phyloP scores from a whole-genome alignment of 1,140 invertebrate species.

The Atta cephalotes region DNA sequence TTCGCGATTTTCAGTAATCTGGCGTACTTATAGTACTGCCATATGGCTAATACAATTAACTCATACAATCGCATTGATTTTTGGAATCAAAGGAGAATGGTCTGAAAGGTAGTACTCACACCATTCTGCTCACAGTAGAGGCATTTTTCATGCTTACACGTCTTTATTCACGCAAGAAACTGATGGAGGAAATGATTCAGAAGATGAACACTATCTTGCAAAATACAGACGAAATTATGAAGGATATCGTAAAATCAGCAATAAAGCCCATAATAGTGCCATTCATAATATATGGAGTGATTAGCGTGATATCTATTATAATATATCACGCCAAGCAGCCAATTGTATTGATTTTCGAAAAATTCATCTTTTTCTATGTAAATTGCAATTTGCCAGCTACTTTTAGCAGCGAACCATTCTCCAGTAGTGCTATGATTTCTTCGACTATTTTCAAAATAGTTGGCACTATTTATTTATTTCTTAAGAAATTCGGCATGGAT shows the following conservation, averaged over 20 bases:
- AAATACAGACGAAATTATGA: background rate
- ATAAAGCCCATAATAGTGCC: slow-evolving; percentile 32
- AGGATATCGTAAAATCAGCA: background rate
- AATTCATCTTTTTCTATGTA: slow-evolving; percentile 52
- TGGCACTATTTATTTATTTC: slow-evolving; percentile 19
- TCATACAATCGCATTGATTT: background rate
- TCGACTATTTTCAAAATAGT: slow-evolving; percentile 34
- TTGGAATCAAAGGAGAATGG: slow-evolving; percentile 50
- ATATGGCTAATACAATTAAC: slow-evolving; percentile 32
- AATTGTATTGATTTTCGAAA: background rate
- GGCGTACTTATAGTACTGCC: background rate
- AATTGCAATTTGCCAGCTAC: slow-evolving; percentile 61
- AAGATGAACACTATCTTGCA: slow-evolving; percentile 30
- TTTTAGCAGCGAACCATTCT: slow-evolving; percentile 64
- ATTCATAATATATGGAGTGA: slow-evolving; percentile 49
- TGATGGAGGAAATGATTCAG: slow-evolving; percentile 46
- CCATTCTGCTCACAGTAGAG: slow-evolving; percentile 44
- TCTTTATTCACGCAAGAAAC: slow-evolving; percentile 25
- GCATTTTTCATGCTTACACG: background rate
- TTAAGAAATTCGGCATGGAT: slow-evolving; percentile 68
- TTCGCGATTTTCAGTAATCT: background rate
- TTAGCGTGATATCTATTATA: background rate
- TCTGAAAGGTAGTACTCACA: slow-evolving; percentile 50
- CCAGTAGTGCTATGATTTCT: background rate
- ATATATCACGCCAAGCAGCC: slow-evolving; percentile 33